phyloP scores from a whole-genome alignment of 2,797 vertebrate species.

The Gouania willdenowi region DNA sequence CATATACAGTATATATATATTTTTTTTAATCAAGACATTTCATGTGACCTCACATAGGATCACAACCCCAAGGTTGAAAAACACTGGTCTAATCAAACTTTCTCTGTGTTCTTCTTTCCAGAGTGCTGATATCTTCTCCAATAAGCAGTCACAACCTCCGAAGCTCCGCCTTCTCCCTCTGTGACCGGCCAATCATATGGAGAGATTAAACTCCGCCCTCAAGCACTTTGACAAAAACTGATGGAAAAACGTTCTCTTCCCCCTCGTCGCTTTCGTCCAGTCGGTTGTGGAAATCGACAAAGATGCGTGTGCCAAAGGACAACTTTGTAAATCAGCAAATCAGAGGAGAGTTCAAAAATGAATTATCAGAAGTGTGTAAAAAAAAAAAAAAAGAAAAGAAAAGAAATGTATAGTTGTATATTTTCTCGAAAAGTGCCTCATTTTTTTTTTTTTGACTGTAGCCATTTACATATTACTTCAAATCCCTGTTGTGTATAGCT shows the following conservation, averaged over 20 bases:
- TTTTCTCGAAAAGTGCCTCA: constrained; percentile 73
- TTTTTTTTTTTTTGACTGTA: constrained; percentile 65
- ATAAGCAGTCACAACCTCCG: constrained; percentile 48
- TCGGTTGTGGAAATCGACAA: constrained; percentile 53
- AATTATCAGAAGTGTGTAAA: neutral
- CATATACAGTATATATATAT: no score
- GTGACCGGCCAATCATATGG: constrained; percentile 29
- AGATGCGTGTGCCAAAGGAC: constrained; percentile 70
- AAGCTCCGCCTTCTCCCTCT: constrained; percentile 23
- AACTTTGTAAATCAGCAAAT: constrained; percentile 55
- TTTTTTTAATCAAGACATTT: no score
- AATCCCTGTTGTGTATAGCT: no score
- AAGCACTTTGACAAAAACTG: constrained; percentile 65
- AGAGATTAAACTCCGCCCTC: constrained; percentile 23
- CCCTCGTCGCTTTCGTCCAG: constrained; percentile 46
- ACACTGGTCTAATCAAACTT: no score
- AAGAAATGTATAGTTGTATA: constrained; percentile 43
- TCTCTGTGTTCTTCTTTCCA: constrained; percentile 36
- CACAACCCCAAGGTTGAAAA: no score
- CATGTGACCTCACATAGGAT: no score
- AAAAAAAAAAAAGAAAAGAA: constrained; percentile 13
- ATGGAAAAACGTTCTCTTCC: constrained; percentile 25
- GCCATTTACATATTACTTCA: constrained; percentile 51
- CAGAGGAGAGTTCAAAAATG: constrained; percentile 40
- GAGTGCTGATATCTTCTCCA: constrained; percentile 73